A percentile compares a stretch with the other conserved stretches of the same genome.
phyloP scores from a whole-genome alignment of 1,140 invertebrate genomes.

The Drosophila nebulosa region DNA sequence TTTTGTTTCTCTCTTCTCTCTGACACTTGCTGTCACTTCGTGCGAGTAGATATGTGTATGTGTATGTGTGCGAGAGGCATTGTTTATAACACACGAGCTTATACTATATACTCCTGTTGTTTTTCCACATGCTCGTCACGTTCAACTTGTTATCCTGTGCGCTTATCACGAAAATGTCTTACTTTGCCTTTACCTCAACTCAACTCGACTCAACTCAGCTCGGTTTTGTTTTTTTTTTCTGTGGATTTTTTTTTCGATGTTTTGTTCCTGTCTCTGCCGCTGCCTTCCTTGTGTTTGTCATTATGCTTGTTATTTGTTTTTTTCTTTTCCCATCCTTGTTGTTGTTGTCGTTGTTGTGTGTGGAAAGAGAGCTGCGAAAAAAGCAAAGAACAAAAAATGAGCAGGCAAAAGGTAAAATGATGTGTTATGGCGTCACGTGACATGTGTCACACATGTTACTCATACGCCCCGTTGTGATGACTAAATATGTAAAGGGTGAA shows the following conservation, averaged over 20 bases:
- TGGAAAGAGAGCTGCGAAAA: not conserved
- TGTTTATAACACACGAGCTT: slow-evolving; percentile 39
- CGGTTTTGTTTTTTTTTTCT: slow-evolving; percentile 12
- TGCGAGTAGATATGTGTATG: slow-evolving; percentile 2
- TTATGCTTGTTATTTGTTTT: slow-evolving; percentile 42
- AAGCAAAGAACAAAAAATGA: slow-evolving; percentile 4
- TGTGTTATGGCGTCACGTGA: slow-evolving; percentile 58
- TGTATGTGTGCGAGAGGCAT: slow-evolving; percentile 13
- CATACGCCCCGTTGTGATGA: slow-evolving; percentile 28
- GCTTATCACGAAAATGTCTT: slow-evolving; percentile 60
- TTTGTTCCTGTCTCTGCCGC: not conserved
- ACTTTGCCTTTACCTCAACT: slow-evolving; percentile 33
- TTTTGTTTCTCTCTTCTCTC: slow-evolving; percentile 43
- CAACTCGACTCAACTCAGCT: not conserved
- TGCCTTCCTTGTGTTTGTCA: slow-evolving; percentile 36
- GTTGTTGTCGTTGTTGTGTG: not conserved
- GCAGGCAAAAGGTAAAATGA: slow-evolving; percentile 39
- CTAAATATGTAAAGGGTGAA: slow-evolving; percentile 7
- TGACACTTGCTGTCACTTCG: slow-evolving; percentile 45
- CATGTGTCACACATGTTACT: slow-evolving; percentile 55
- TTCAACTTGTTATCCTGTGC: slow-evolving; percentile 59
- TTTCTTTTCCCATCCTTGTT: slow-evolving; percentile 3
- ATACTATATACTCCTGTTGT: slow-evolving; percentile 22
- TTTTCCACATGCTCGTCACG: slow-evolving; percentile 51
- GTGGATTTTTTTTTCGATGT: not conserved